A percentile compares a stretch with the other conserved stretches of the same genome.
Conservation (phyloP, 2,888 invertebrate species). For the Dilophus febrilis region DNA sequence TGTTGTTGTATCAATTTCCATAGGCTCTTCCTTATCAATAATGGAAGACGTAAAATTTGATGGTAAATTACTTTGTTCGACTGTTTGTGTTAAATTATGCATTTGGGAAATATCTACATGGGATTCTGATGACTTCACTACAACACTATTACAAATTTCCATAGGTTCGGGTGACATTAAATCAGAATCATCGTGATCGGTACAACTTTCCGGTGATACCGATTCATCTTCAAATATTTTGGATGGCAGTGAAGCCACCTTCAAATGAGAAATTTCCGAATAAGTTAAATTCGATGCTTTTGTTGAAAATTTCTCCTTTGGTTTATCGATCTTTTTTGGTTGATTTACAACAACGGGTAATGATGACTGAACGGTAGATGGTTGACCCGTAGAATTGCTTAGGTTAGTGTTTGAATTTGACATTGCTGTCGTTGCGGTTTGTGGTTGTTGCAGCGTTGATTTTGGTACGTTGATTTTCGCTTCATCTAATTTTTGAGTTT, state of each 20-base stretch:
- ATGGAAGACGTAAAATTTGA: slow-evolving; percentile 2
- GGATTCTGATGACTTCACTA: neutral
- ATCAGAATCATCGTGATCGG: slow-evolving; percentile 25
- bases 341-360: no score
- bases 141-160: slow-evolving; percentile 12
- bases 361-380: no score
- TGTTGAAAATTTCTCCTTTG: slow-evolving; percentile 33
- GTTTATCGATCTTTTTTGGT: slow-evolving; percentile 29
- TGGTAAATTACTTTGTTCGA: neutral
- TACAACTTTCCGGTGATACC: slow-evolving; percentile 38
- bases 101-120: neutral
- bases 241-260: slow-evolving; percentile 38
- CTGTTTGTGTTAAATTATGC: neutral
- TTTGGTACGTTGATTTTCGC: no score
- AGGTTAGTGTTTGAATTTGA: no score
- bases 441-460: no score
- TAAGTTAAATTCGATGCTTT: slow-evolving; percentile 34
- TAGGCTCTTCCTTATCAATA: no score
- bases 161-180: slow-evolving; percentile 7
- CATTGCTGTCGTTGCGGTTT: no score
- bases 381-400: no score
- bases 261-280: slow-evolving; percentile 37
- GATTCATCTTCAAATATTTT: slow-evolving; percentile 52
- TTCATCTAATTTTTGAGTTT: no score
- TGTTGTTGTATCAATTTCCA: no score